phyloP scores from a whole-genome alignment of 2,797 vertebrate species.

The Aselliscus stoliczkanus region DNA sequence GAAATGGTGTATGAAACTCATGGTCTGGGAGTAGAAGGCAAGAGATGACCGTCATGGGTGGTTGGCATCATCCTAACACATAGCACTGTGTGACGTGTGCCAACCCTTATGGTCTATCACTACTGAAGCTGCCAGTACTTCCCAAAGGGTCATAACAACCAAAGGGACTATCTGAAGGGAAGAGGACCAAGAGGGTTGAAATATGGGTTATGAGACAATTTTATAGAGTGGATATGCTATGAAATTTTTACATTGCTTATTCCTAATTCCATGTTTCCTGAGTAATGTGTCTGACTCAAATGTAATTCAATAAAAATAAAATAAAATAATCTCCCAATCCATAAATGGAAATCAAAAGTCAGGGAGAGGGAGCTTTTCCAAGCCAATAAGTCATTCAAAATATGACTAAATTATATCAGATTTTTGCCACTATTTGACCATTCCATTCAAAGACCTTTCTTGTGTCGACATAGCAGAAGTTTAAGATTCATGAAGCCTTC shows the following conservation, averaged over 20 bases:
- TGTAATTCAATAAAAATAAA: constrained; percentile 46
- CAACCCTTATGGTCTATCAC: background rate
- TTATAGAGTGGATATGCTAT: background rate
- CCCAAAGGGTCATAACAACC: background rate
- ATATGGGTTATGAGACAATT: background rate
- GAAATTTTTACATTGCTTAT: constrained; percentile 33
- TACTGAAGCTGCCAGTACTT: background rate
- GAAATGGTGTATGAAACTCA: background rate
- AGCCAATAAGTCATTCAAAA: constrained; percentile 27
- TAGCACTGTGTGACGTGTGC: background rate
- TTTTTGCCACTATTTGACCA: constrained; percentile 40
- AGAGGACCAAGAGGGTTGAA: background rate
- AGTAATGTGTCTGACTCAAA: constrained; percentile 27
- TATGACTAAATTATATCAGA: constrained; percentile 1
- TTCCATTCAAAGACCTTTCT: background rate
- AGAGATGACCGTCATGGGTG: background rate
- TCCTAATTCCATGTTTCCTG: background rate
- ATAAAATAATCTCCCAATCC: constrained; percentile 44
- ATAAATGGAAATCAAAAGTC: constrained; percentile 34
- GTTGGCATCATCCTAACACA: background rate
- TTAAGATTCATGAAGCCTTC: constrained; percentile 27
- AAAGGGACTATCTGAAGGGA: background rate
- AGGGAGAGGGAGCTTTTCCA: background rate
- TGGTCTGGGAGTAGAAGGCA: background rate
- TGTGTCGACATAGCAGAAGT: background rate